A percentile compares a stretch with the other conserved stretches of the same genome.
phyloP scores from a whole-genome alignment of 2,113 vertebrate species.

The Collichthys lucidus region DNA sequence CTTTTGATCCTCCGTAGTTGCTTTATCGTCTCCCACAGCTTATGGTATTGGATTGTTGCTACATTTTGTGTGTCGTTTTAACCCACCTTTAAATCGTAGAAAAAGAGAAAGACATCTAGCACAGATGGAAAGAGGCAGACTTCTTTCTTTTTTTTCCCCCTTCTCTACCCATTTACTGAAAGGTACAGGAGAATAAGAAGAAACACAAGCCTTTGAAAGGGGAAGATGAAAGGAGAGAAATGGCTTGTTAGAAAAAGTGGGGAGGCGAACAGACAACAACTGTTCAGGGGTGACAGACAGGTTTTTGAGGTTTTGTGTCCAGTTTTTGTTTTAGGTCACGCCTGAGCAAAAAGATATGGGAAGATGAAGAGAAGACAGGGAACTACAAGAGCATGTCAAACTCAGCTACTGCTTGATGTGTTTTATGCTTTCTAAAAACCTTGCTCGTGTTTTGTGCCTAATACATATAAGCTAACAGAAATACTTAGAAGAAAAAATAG shows the following conservation, averaged over 20 bases:
- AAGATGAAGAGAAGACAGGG: constrained; percentile 12
- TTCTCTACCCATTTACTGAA: constrained; percentile 45
- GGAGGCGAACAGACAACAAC: constrained; percentile 30
- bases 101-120: constrained; percentile 48
- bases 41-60: constrained; percentile 67
- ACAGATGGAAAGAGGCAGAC: constrained; percentile 59
- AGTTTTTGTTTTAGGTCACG: constrained; percentile 56
- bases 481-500: neutral
- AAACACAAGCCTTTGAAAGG: constrained; percentile 64
- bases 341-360: constrained; percentile 42
- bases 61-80: constrained; percentile 59
- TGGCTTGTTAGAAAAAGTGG: constrained; percentile 40
- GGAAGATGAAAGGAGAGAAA: constrained; percentile 73
- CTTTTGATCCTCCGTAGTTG: constrained; percentile 64
- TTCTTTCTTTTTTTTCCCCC: neutral
- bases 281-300: constrained; percentile 55
- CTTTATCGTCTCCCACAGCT: constrained; percentile 69
- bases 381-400: constrained; percentile 39
- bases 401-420: constrained; percentile 54
- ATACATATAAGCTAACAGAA: neutral
- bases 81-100: constrained; percentile 45
- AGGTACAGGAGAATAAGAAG: constrained; percentile 56
- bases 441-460: neutral
- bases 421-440: constrained; percentile 25
- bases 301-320: constrained; percentile 55